A percentile compares a stretch with the other conserved stretches of the same genome.
Evolutionary conservation across 2,888 invertebrate species (phyloP).

Genomic region (Ornithoptera priamus): DNA sequence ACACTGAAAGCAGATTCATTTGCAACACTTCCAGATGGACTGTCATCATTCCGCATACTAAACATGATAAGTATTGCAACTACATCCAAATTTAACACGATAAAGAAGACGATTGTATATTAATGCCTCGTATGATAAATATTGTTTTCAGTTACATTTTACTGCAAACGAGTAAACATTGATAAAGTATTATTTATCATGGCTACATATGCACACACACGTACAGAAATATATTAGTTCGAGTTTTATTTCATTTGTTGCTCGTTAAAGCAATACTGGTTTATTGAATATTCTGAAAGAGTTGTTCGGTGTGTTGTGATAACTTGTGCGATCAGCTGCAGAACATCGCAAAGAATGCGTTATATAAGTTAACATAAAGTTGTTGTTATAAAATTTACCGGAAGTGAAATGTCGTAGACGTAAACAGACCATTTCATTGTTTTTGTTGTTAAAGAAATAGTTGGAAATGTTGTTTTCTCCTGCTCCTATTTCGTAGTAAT

Average conservation of each 20-base stretch:
- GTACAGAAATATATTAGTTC: too few species aligned
- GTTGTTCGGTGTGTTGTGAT: too few species aligned
- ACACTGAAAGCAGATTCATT: too few species aligned
- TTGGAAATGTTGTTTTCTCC: constrained; percentile 9
- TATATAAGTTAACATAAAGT: constrained; percentile 5
- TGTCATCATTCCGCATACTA: too few species aligned
- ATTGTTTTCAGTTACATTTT: background rate
- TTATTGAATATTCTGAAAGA: too few species aligned
- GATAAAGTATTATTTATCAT: too few species aligned
- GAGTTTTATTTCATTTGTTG: too few species aligned
- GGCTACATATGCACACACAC: too few species aligned
- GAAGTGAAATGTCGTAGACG: constrained; percentile 1
- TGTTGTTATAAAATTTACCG: constrained; percentile 12
- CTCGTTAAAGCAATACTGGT: too few species aligned
- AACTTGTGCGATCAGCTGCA: background rate
- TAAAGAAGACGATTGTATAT: background rate
- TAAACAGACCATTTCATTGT: constrained; percentile 4
- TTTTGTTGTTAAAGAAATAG: constrained; percentile 12
- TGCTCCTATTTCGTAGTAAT: constrained; percentile 32
- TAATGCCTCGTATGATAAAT: background rate
- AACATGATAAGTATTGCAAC: too few species aligned
- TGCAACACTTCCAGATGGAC: too few species aligned
- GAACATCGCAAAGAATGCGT: background rate
- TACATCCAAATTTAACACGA: background rate
- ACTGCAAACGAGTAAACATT: background rate